Evolutionary conservation across 2,797 vertebrate genomes (phyloP).

Genomic region (Rachycentron canadum): DNA sequence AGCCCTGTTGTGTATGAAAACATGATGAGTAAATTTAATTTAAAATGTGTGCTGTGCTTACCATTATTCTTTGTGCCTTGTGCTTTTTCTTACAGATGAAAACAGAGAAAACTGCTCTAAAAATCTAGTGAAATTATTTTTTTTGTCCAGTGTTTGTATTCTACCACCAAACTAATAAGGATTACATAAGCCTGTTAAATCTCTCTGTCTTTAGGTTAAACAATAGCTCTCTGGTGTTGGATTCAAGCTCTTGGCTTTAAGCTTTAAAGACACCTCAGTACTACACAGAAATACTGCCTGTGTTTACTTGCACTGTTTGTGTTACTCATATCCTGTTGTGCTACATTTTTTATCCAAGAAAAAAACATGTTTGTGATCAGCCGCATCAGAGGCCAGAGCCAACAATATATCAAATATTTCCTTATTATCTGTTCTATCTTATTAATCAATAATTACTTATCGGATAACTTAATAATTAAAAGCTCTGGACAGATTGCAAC

Average conservation of each 20-base stretch:
- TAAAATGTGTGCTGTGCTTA: background rate
- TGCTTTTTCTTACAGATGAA: background rate
- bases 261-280: slow-evolving; percentile 7
- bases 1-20: background rate
- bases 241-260: slow-evolving; percentile 24
- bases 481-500: background rate
- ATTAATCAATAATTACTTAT: background rate
- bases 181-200: slow-evolving; percentile 42
- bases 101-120: background rate
- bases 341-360: slow-evolving; percentile 45
- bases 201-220: slow-evolving; percentile 38
- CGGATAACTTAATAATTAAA: background rate
- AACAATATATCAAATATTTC: background rate
- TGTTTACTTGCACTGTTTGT: slow-evolving; percentile 35
- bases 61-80: background rate
- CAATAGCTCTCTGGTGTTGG: slow-evolving; percentile 26
- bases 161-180: slow-evolving; percentile 4
- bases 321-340: slow-evolving; percentile 60
- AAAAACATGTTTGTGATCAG: slow-evolving; percentile 31
- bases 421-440: slow-evolving; percentile 5
- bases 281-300: slow-evolving; percentile 33
- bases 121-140: background rate
- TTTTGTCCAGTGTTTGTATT: background rate
- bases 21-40: background rate
- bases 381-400: background rate